Base-by-base conservation (phyloP, 2,797 vertebrate genomes). In the Heterohyrax brucei region DNA sequence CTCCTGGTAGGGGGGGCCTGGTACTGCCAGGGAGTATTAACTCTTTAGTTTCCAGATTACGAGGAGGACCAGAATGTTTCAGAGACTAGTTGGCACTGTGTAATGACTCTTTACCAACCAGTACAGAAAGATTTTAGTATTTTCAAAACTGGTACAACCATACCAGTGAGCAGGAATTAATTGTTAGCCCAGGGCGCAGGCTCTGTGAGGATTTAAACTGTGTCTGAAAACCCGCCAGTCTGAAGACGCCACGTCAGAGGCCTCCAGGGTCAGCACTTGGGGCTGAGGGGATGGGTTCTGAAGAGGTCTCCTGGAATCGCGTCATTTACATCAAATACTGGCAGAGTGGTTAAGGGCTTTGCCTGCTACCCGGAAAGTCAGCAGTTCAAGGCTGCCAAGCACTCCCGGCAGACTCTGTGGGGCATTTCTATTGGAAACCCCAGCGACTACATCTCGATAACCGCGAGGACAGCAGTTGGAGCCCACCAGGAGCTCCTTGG, bases 91-190 rank as follows among this genome's bases (percentile, higher is more conserved):
- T 59, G 39, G 44, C 5, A 33, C 26, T 22, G 24, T 14, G 28
- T 7, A 56, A 26, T 18, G 19, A 3, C 50, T 78, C 22, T 66
- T 91, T 76, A 62, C 14, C 2, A 64, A 66, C 7, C 13, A 6
- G 12, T 26, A 77, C 33, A 76, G 72, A 95, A 91, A 24, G 46
- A 75, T 86, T 82, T 83, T 83, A 30, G 46, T 79, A 39, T 75
- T 94, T 96, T 83, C 19, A 72, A 80, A 61, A 86, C 8, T 5
- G 5, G 26, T 10, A 33, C 1, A 76, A 12, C 21, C 33, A 16
- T 68, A 24, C 77, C 3, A 46, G 53, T n/a, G 26, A 61, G 26
- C n/a, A 66, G 39, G 44, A 22, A 4, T 21, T 83, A 14, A 59
- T 53, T 66, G 28, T 81, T 87, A 59, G 33, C 50, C 3, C 5